Evolutionary conservation across 2,113 vertebrate genomes (phyloP).

Genomic region (Ceratotherium simum): DNA sequence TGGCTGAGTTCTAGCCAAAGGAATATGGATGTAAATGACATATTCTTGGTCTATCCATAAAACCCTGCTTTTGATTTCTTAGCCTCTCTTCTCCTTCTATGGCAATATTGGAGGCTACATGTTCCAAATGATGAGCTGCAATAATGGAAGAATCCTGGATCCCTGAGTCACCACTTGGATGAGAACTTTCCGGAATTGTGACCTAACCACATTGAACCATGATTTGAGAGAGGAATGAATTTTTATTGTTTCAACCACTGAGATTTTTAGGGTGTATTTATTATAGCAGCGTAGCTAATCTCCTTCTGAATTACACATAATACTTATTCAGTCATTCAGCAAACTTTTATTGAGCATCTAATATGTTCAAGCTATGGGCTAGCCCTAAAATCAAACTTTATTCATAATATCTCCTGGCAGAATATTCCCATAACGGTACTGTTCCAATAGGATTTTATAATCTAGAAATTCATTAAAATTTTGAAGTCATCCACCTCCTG

Average conservation of each 20-base stretch:
- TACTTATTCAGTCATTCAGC: background rate
- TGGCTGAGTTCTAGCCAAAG: background rate
- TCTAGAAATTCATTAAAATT: conserved; percentile 51
- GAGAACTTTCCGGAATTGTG: background rate
- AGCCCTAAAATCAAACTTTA: background rate
- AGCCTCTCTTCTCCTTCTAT: background rate
- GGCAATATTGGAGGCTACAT: background rate
- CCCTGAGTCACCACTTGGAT: background rate
- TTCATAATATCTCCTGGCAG: background rate
- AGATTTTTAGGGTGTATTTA: background rate
- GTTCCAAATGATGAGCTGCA: background rate
- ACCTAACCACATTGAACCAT: background rate
- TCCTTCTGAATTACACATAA: background rate
- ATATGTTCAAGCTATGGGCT: background rate
- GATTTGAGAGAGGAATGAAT: background rate
- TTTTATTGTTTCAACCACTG: background rate
- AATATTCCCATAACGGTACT: background rate
- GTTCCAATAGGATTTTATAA: conserved; percentile 1
- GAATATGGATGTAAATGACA: background rate
- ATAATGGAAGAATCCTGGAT: background rate
- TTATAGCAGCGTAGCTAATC: background rate
- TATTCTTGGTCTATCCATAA: background rate
- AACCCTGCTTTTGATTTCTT: background rate
- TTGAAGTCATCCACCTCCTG: background rate
- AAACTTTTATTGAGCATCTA: background rate